Evolutionary conservation across 2,797 vertebrate genomes (phyloP).

Genomic region (Enteromius fasciolatus): DNA sequence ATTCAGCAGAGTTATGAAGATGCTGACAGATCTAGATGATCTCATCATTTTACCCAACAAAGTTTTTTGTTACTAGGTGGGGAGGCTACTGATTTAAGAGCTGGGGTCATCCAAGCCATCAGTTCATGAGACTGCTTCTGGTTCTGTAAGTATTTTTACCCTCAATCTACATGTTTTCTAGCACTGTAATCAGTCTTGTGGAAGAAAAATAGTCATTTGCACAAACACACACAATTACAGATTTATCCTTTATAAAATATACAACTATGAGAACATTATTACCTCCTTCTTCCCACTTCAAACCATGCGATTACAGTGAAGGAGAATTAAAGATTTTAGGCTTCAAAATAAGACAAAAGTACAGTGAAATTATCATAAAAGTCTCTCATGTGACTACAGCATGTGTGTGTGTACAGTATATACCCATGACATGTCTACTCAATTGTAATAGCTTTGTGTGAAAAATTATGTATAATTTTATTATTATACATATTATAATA

Average conservation of each 20-base stretch:
- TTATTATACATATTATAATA: not conserved
- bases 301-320: slow-evolving; percentile 2
- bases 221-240: slow-evolving; percentile 6
- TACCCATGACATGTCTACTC: not conserved
- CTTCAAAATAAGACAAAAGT: not conserved
- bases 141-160: slow-evolving; percentile 22
- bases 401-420: not conserved
- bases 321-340: not conserved
- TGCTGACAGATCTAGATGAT: not conserved
- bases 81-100: slow-evolving; percentile 31
- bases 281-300: not conserved
- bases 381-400: not conserved
- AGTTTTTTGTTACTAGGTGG: not conserved
- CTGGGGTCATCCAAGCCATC: slow-evolving; percentile 39
- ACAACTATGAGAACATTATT: slow-evolving; percentile 6
- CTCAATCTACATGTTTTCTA: slow-evolving; percentile 34
- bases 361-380: not conserved
- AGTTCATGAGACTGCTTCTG: slow-evolving; percentile 33
- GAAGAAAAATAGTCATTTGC: slow-evolving; percentile 1
- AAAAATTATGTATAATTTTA: not conserved
- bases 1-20: slow-evolving; percentile 3
- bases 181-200: slow-evolving; percentile 13
- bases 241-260: slow-evolving; percentile 16
- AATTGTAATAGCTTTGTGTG: not conserved
- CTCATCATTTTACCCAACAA: not conserved